Percentiles rank a stretch among this genome's conserved stretches.
phyloP scores from a whole-genome alignment of 2,113 vertebrate genomes.

The Bungarus multicinctus region DNA sequence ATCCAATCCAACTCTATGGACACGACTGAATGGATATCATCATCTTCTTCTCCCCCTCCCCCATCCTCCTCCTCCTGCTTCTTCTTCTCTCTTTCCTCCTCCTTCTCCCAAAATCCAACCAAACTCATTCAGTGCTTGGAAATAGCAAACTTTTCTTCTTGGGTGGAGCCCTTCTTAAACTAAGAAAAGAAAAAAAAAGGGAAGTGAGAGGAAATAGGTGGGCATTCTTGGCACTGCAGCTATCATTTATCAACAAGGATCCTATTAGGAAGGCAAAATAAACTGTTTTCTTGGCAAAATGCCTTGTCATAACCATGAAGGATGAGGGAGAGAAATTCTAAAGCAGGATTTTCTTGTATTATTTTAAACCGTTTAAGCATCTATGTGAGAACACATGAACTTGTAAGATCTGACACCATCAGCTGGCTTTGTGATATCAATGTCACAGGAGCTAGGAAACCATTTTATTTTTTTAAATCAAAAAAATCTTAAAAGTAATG shows the following conservation, averaged over 20 bases:
- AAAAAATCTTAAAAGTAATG: not conserved
- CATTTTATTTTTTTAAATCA: too few relatives aligned
- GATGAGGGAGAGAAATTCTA: too few relatives aligned
- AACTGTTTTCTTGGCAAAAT: not conserved
- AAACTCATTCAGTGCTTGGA: not conserved
- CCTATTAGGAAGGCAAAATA: not conserved
- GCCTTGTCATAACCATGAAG: not conserved
- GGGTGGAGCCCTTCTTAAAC: not conserved
- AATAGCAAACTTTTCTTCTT: not conserved
- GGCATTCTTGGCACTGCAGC: not conserved
- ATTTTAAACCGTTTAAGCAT: not conserved
- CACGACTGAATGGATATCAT: too few relatives aligned
- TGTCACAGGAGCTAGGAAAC: not conserved
- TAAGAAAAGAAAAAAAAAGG: not conserved
- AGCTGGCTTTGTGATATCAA: not conserved
- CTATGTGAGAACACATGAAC: not conserved
- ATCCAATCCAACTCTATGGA: not conserved
- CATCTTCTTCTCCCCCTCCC: too few relatives aligned
- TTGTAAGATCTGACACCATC: not conserved
- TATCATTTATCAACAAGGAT: not conserved
- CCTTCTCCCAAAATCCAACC: not conserved
- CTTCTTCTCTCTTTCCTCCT: not conserved
- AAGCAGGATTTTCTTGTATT: not conserved
- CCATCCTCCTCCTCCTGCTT: not conserved
- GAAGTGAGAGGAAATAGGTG: not conserved